These are phyloP conservation scores for Meghimatium bilineatum DNA, from an alignment of 2,888 invertebrate genomes.

Conservation along the genomic window DNA sequence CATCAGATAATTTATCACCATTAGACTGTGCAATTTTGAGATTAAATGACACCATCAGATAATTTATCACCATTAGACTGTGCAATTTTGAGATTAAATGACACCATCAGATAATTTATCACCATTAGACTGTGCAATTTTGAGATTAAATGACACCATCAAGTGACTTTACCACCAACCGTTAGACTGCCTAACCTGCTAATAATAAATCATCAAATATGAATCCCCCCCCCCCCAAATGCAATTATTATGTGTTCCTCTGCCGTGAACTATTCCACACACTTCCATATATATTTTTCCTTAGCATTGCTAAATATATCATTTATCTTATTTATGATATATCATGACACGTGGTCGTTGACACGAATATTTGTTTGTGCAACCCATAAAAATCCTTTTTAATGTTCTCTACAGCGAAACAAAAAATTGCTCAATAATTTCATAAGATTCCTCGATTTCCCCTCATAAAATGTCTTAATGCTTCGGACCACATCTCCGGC, in stretches of 20 bases:
- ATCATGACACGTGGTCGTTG: neutral
- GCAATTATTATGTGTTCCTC: neutral
- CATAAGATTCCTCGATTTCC: constrained; percentile 6
- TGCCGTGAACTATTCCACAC: neutral
- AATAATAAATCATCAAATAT: neutral
- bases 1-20: too few relatives aligned
- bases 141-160: too few relatives aligned
- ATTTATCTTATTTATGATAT: neutral
- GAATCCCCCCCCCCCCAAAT: too few relatives aligned
- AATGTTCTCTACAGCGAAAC: constrained; percentile 6
- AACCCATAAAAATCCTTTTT: neutral
- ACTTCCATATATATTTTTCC: neutral
- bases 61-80: too few relatives aligned
- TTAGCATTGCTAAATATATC: neutral
- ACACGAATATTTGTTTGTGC: neutral
- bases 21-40: too few relatives aligned
- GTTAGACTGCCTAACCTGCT: neutral
- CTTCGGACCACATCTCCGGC: constrained; percentile 1
- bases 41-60: too few relatives aligned
- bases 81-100: too few relatives aligned
- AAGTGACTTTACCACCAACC: too few relatives aligned
- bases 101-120: too few relatives aligned
- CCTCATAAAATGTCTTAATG: constrained; percentile 21
- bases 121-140: too few relatives aligned
- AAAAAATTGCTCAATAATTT: constrained; percentile 1